phyloP scores from a whole-genome alignment of 2,113 vertebrate species.

The Burhinus oedicnemus region DNA sequence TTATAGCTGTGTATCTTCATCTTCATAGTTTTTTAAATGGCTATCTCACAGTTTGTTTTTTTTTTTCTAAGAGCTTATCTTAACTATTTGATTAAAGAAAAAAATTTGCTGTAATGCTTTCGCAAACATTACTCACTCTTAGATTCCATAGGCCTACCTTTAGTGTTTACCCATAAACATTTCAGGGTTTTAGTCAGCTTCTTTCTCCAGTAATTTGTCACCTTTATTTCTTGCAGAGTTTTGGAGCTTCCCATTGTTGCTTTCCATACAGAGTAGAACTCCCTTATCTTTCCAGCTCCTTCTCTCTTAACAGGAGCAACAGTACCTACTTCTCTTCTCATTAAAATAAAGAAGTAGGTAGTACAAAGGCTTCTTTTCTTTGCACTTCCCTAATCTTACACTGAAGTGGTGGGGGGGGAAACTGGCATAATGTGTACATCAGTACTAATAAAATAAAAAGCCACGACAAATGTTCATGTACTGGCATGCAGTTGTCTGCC shows the following conservation, averaged over 20 bases:
- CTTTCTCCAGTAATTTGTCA: constrained; percentile 41
- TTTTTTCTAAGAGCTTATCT: neutral
- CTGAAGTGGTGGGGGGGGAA: neutral
- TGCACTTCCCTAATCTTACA: constrained; percentile 23
- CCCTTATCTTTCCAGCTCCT: constrained; percentile 40
- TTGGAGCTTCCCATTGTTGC: constrained; percentile 35
- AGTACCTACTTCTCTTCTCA: constrained; percentile 33
- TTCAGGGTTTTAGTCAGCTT: neutral
- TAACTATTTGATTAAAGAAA: neutral
- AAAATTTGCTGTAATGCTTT: neutral
- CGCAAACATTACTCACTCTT: neutral
- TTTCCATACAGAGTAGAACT: constrained; percentile 35
- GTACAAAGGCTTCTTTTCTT: constrained; percentile 32
- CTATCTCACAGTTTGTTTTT: neutral
- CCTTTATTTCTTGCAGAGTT: constrained; percentile 55
- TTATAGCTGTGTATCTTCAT: neutral
- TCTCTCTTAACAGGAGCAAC: constrained; percentile 35
- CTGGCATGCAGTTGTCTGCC: neutral
- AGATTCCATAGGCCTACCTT: neutral
- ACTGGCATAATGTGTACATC: neutral
- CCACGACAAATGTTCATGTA: neutral
- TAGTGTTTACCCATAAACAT: constrained; percentile 16
- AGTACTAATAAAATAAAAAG: neutral
- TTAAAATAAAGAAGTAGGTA: constrained; percentile 49
- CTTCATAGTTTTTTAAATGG: neutral